phyloP scores from a whole-genome alignment of 2,888 invertebrate species.

The Drosophila tripunctata region DNA sequence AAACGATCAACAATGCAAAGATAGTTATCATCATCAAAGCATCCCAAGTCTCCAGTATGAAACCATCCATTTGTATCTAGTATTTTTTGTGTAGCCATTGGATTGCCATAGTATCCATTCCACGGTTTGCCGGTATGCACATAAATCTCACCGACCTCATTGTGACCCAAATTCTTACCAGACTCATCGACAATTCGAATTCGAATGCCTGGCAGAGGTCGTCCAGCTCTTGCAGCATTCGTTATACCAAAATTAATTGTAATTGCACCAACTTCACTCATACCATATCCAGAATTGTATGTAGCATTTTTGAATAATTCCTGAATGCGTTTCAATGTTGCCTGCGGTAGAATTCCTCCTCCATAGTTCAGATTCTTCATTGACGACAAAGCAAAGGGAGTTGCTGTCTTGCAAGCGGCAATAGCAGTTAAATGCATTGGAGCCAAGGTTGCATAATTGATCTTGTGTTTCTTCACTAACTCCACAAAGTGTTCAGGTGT shows the following conservation, averaged over 20 bases:
- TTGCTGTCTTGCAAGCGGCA: conserved; percentile 45
- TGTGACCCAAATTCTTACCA: conserved; percentile 56
- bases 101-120: conserved; percentile 78
- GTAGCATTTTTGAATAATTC: conserved; percentile 42
- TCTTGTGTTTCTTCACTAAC: conserved; percentile 64
- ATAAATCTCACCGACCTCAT: conserved; percentile 77
- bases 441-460: conserved; percentile 49
- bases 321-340: conserved; percentile 26
- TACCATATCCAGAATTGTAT: conserved; percentile 54
- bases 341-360: conserved; percentile 44
- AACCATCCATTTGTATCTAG: conserved; percentile 75
- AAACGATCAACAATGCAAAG: conserved; percentile 74
- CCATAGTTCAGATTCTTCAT: conserved; percentile 52
- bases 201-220: conserved; percentile 44
- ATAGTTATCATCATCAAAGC: conserved; percentile 72
- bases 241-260: conserved; percentile 34
- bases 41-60: conserved; percentile 81
- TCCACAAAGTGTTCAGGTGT: conserved; percentile 57
- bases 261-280: conserved; percentile 58
- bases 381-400: conserved; percentile 34
- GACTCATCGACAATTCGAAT: conserved; percentile 71
- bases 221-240: conserved; percentile 64
- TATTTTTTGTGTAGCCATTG: conserved; percentile 54
- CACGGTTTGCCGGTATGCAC: conserved; percentile 55
- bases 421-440: conserved; percentile 65